Base-by-base conservation (phyloP, 2,888 invertebrate species). In the Girardia tigrina region DNA sequence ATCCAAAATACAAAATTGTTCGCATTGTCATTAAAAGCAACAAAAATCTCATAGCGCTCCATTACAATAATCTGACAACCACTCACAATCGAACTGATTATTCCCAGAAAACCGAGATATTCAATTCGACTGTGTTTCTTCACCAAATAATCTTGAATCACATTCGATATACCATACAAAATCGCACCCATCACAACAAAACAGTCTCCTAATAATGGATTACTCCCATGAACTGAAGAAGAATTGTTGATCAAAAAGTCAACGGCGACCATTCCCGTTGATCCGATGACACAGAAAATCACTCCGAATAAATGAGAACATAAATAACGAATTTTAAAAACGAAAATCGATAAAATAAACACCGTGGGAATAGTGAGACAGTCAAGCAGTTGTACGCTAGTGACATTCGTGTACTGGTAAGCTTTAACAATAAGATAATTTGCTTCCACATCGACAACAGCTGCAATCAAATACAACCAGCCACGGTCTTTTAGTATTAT, bases 361-460 rank as follows among this genome's bases (percentile, higher is more conserved):
- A 91, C 91, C 12, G 90, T 89, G 0, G 91, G 90, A 75, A 91
- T 90, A 2, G 90, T 90, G 78, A 90, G 90, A 83, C 91, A 91
- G 78, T 91, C 90, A 80, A 92, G 85, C 81, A 92, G 86, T 89
- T 91, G 89, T 79, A 89, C 88, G 81, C 89, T 89, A 70, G 89
- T 89, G 76, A 90, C 85, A 78, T 88, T 89, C 12, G 90, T 90
- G 81, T 87, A 89, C 80, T 88, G 88, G 84, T 91, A 91, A 0
- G 91, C 90, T 82, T 89, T 88, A 20, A 91, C 90, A 77, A 91
- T 87, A 78, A 91, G 85, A 83, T 89, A 91, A 82, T 90, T 90
- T 4, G 91, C 91, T 85, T 91, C 90, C n/a, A 92, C 91, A 82
- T 92, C 91, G 77, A 91, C 87, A 73, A 89, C 84, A 29, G 91